Evolutionary conservation across 2,113 vertebrate genomes (phyloP).

Genomic region (Acrocephalus kingi): DNA sequence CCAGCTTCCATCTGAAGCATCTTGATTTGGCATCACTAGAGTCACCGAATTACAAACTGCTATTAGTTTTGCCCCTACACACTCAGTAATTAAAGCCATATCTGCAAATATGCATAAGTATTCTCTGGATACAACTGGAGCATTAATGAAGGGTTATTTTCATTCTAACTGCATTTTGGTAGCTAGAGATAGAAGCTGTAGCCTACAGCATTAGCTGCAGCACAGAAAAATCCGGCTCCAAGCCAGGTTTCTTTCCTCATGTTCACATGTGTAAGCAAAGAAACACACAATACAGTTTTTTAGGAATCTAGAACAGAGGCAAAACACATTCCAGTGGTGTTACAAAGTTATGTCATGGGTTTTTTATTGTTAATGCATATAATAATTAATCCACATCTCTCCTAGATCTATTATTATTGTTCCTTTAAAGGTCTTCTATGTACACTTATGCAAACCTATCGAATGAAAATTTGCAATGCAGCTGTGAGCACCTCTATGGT

Average conservation of each 20-base stretch:
- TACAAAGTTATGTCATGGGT: rapidly evolving
- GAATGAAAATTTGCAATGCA: neutral
- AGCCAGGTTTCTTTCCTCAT: neutral
- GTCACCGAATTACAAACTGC: neutral
- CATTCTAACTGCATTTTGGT: neutral
- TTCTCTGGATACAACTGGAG: neutral
- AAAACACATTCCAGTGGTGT: neutral
- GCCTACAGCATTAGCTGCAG: neutral
- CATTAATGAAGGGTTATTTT: neutral
- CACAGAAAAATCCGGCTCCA: neutral
- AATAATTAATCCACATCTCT: neutral
- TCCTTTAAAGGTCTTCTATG: neutral
- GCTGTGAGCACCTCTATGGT: neutral
- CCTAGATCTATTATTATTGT: neutral
- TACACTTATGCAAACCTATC: neutral
- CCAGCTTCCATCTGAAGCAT: neutral
- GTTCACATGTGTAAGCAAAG: neutral
- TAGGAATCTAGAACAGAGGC: neutral
- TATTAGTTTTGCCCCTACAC: neutral
- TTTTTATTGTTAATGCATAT: neutral
- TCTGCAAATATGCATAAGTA: neutral
- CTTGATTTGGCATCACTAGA: neutral
- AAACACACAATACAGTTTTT: neutral
- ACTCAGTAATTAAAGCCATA: neutral
- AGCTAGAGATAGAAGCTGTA: neutral